These are phyloP conservation scores for Ctena decussata DNA, from an alignment of 2,888 invertebrate species.

Conservation along the genomic window DNA sequence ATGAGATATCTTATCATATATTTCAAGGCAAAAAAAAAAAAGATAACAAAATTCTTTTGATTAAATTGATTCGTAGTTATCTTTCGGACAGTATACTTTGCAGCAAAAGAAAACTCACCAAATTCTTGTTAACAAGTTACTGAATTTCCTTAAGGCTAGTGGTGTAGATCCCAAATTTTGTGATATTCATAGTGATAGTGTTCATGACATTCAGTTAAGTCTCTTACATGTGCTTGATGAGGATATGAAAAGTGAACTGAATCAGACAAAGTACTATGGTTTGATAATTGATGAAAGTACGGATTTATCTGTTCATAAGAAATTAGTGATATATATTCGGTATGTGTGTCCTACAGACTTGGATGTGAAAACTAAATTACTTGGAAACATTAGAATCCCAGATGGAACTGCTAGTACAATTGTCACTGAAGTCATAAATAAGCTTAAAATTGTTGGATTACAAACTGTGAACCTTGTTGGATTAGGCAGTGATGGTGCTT, in stretches of 20 bases:
- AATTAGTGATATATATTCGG: conserved; percentile 1
- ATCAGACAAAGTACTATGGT: not conserved
- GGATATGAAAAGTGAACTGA: not conserved
- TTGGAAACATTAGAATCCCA: conserved; percentile 13
- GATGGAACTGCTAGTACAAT: conserved; percentile 8
- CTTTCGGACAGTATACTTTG: conserved; percentile 30
- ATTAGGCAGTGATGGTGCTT: conserved; percentile 30
- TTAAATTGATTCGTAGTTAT: no score
- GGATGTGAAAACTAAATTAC: not conserved
- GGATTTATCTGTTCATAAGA: conserved; percentile 8
- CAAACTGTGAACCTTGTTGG: conserved; percentile 18
- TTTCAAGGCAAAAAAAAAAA: no score
- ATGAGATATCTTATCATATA: no score
- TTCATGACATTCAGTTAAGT: not conserved
- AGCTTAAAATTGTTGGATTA: not conserved
- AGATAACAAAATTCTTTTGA: no score
- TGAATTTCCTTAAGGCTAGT: not conserved
- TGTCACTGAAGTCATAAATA: not conserved
- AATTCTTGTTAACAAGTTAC: not conserved
- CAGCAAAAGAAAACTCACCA: conserved; percentile 9
- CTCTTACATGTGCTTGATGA: not conserved
- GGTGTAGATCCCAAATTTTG: not conserved
- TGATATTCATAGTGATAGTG: not conserved
- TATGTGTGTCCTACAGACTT: conserved; percentile 4
- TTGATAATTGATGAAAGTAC: conserved; percentile 14